Conservation (phyloP, 2,888 invertebrate genomes). For the Electrophaes corylata region DNA sequence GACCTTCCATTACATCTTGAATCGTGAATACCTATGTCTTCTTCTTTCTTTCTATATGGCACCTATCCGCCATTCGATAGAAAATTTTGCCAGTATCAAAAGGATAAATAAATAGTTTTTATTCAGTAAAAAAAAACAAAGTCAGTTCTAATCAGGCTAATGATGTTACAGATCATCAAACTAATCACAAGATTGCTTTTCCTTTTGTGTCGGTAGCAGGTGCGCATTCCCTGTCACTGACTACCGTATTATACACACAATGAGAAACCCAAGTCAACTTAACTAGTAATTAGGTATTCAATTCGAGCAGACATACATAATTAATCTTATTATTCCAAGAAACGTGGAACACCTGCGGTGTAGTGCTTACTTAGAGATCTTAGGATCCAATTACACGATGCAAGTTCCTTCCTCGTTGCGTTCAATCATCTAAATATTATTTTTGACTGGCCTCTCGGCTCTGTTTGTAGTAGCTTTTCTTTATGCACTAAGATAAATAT, state of each 20-base stretch:
- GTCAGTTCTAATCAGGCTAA: too few relatives aligned
- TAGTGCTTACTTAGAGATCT: constrained; percentile 2
- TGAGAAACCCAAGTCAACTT: constrained; percentile 26
- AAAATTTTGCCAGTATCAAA: too few relatives aligned
- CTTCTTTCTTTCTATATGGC: too few relatives aligned
- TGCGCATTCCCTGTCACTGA: constrained; percentile 7
- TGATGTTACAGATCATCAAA: not conserved
- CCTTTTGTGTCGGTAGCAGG: not conserved
- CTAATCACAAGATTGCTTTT: not conserved
- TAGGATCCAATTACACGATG: not conserved
- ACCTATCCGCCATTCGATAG: too few relatives aligned
- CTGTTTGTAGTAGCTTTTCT: too few relatives aligned
- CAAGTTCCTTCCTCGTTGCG: not conserved
- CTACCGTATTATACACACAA: constrained; percentile 23
- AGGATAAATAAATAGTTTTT: too few relatives aligned
- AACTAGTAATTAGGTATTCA: constrained; percentile 36
- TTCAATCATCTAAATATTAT: too few relatives aligned
- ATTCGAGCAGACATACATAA: constrained; percentile 32
- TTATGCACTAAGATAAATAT: too few relatives aligned
- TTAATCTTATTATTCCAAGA: constrained; percentile 31
- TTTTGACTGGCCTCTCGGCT: too few relatives aligned
- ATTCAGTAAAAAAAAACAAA: too few relatives aligned
- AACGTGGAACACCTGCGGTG: constrained; percentile 11
- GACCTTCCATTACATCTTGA: not conserved
- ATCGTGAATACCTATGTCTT: not conserved